These are phyloP conservation scores for Zonitis immaculata DNA, from an alignment of 2,888 invertebrate genomes.

Conservation along the genomic window DNA sequence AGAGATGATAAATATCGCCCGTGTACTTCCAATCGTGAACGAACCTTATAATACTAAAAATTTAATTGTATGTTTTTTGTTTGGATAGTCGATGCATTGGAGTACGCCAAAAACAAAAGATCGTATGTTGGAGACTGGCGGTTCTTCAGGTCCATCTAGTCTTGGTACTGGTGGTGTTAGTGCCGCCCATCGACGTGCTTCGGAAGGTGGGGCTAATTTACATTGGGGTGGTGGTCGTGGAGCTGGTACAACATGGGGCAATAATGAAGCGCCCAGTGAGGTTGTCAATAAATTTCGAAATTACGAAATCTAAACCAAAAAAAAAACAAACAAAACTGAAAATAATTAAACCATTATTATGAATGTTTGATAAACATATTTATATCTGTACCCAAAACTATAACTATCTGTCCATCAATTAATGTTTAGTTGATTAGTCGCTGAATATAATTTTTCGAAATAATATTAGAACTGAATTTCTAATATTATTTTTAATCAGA, in stretches of 20 bases:
- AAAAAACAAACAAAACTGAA: neutral
- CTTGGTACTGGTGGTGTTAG: slow-evolving; percentile 54
- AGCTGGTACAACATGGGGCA: slow-evolving; percentile 59
- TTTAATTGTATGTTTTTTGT: no score
- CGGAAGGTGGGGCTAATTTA: slow-evolving; percentile 82
- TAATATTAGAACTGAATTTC: no score
- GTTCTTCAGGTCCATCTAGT: slow-evolving; percentile 56
- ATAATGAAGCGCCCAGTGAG: slow-evolving; percentile 72
- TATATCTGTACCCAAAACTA: no score
- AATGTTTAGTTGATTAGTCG: no score
- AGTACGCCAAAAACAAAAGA: slow-evolving; percentile 85
- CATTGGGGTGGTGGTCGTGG: slow-evolving; percentile 58
- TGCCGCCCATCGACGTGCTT: slow-evolving; percentile 67
- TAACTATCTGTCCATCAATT: no score
- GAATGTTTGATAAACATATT: no score
- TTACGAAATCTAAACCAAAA: slow-evolving; percentile 74
- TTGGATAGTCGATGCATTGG: slow-evolving; percentile 85
- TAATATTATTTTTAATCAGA: no score
- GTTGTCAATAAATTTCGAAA: slow-evolving; percentile 85
- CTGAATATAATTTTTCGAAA: no score
- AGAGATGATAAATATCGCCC: no score
- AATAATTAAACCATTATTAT: neutral
- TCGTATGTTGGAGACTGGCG: slow-evolving; percentile 69
- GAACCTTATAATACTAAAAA: no score
- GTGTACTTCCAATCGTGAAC: no score